Evolutionary conservation across 2,888 invertebrate genomes (phyloP).

Genomic region (Rhabditoides inermis): DNA sequence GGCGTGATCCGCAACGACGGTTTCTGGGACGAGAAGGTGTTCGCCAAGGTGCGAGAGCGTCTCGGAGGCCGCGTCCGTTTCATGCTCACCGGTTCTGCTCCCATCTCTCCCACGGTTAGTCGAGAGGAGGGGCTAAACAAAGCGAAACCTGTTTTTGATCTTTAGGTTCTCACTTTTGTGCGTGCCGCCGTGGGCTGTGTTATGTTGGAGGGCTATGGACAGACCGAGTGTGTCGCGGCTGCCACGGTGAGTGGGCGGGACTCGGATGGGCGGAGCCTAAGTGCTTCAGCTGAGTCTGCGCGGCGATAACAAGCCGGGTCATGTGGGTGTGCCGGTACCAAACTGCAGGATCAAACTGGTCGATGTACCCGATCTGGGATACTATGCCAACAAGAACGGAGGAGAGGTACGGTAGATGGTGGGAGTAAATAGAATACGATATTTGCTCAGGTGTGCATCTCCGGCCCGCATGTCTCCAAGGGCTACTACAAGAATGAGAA

Average conservation of each 20-base stretch:
- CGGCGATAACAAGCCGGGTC: slow-evolving; percentile 10
- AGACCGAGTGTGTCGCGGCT: slow-evolving; percentile 15
- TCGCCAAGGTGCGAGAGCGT: slow-evolving; percentile 11
- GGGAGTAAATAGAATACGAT: no score
- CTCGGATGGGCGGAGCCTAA: slow-evolving; percentile 1
- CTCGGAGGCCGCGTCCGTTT: slow-evolving; percentile 9
- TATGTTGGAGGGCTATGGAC: slow-evolving; percentile 16
- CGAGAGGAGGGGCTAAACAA: no score
- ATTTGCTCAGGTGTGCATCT: no score
- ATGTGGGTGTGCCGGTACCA: slow-evolving; percentile 12
- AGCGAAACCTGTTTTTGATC: slow-evolving; percentile 10
- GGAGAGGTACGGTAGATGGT: slow-evolving; percentile 16
- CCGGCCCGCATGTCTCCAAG: slow-evolving; percentile 11
- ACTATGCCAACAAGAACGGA: slow-evolving; percentile 13
- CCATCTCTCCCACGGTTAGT: no score
- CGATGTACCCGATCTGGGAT: slow-evolving; percentile 17
- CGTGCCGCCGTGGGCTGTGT: slow-evolving; percentile 15
- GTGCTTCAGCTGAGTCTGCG: not conserved
- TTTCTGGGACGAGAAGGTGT: slow-evolving; percentile 14
- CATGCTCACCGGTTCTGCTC: slow-evolving; percentile 14
- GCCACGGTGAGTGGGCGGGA: not conserved
- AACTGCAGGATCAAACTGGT: slow-evolving; percentile 11
- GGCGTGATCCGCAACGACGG: slow-evolving; percentile 10
- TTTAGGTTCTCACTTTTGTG: slow-evolving; percentile 10
- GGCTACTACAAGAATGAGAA: slow-evolving; percentile 20